A percentile compares a stretch with the other conserved stretches of the same genome.
These are phyloP conservation scores for Morphnarchus princeps DNA, from an alignment of 2,113 vertebrate genomes.

Conservation along the genomic window DNA sequence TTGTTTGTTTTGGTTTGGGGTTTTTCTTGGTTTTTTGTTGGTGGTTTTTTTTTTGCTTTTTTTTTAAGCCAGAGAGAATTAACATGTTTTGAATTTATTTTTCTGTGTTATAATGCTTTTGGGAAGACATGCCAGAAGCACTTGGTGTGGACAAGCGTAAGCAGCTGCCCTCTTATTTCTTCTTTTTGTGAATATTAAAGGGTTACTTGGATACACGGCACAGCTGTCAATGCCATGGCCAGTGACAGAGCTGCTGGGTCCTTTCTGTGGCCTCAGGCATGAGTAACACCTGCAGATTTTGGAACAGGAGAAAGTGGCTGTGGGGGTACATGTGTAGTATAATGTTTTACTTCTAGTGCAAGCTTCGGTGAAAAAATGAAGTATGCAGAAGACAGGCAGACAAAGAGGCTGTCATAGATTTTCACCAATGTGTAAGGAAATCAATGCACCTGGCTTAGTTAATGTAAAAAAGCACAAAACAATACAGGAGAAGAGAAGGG, in stretches of 20 bases:
- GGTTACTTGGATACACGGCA: not conserved
- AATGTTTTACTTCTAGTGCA: not conserved
- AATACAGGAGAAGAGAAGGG: not conserved
- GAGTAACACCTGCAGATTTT: not conserved
- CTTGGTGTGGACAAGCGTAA: not conserved
- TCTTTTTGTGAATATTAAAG: not conserved
- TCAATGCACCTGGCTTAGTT: not conserved
- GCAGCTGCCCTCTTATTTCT: not conserved
- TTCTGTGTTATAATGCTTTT: not conserved
- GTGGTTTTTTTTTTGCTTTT: fast-evolving
- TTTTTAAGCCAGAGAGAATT: not conserved
- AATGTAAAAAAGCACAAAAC: not conserved
- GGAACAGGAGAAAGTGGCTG: not conserved
- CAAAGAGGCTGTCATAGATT: not conserved
- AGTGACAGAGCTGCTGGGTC: not conserved
- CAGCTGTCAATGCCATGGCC: not conserved
- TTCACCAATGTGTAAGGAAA: not conserved
- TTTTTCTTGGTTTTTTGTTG: too few species aligned
- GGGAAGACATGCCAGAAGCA: not conserved
- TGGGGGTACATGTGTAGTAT: too few species aligned
- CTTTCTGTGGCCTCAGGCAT: not conserved
- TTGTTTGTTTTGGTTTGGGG: too few species aligned
- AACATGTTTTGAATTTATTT: not conserved
- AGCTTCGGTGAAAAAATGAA: not conserved
- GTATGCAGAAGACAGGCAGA: not conserved